phyloP scores from a whole-genome alignment of 2,888 invertebrate species.

The Mimas tiliae region DNA sequence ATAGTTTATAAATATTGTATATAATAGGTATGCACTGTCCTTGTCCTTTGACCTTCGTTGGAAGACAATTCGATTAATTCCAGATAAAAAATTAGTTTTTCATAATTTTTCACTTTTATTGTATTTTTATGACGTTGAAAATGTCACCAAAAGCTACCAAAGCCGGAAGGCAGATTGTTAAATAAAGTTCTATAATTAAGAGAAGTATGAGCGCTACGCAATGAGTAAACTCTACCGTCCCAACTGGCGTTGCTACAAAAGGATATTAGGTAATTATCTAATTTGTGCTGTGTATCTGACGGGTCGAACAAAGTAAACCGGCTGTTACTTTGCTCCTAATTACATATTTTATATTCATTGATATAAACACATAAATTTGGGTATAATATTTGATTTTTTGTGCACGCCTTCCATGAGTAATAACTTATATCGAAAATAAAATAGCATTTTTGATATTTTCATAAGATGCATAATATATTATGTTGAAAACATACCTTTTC shows the following conservation, averaged over 20 bases:
- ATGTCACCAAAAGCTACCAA: background rate
- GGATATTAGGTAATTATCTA: constrained; percentile 20
- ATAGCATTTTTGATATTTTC: too few relatives aligned
- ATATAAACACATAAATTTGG: background rate
- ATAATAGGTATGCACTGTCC: too few relatives aligned
- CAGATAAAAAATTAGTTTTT: too few relatives aligned
- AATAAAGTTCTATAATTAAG: constrained; percentile 3
- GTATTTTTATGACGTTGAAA: background rate
- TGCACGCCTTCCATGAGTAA: too few relatives aligned
- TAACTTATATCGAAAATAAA: too few relatives aligned
- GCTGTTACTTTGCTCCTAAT: constrained; percentile 6
- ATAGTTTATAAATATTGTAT: too few relatives aligned
- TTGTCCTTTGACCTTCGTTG: too few relatives aligned
- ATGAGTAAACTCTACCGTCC: constrained; percentile 3
- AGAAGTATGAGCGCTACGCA: constrained; percentile 2
- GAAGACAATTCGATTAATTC: too few relatives aligned
- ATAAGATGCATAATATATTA: too few relatives aligned
- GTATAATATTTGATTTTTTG: background rate
- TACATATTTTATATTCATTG: background rate
- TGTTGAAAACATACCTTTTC: too few relatives aligned
- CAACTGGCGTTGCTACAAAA: constrained; percentile 8
- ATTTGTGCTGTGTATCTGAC: constrained; percentile 14
- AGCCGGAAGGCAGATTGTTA: background rate
- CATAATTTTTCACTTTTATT: background rate
- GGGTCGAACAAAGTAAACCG: constrained; percentile 13